Evolutionary conservation across 2,888 invertebrate genomes (phyloP), one percentile per base, ranked within the genome.

Genomic region (Augiades crinisus): DNA sequence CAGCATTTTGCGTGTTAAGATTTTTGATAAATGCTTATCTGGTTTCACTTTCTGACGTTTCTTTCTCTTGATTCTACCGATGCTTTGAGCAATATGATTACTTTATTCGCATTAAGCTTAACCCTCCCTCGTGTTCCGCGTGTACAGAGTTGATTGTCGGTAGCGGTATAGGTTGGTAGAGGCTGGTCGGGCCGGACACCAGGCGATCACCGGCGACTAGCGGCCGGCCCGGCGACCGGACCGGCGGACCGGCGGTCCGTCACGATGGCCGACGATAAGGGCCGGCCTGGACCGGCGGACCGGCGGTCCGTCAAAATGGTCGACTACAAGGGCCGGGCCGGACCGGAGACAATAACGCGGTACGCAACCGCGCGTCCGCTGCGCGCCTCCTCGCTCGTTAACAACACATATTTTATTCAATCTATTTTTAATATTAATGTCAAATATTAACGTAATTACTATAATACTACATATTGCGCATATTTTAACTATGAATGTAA

Each of bases 351-450:
- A 77, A 75, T 81, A 79, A 78, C 74, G 72, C 68, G 68, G 68
- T 64, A 64, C 65, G 65, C 63, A 62, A 64, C 70, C 64, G 61
- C 62, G 65, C 67, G 63, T 64, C 66, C 70, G 68, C 74, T 69
- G 72, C 75, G 76, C 80, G 77, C 81, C 78, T 75, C 77, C 76
- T 78, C 85, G 83, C 86, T 82, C 85, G 81, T 81, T 83, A 81
- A 85, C 78, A 74, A 78, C 83, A 86, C 84, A 88, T 87, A 85
- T 86, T 88, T 87, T 85, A 87, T 85, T 89, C 87, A 84, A 81
- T 84, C 83, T 81, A 88, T 87, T 88, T 87, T 88, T 86, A 89
- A 88, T 87, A 88, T 83, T 86, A 87, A 87, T 85, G 86, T 88
- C 87, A 87, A 85, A 88, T 87, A 87, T 86, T 86, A 86, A 84